Conservation (phyloP, 2,888 invertebrate species). For the Leistus spinibarbis region DNA sequence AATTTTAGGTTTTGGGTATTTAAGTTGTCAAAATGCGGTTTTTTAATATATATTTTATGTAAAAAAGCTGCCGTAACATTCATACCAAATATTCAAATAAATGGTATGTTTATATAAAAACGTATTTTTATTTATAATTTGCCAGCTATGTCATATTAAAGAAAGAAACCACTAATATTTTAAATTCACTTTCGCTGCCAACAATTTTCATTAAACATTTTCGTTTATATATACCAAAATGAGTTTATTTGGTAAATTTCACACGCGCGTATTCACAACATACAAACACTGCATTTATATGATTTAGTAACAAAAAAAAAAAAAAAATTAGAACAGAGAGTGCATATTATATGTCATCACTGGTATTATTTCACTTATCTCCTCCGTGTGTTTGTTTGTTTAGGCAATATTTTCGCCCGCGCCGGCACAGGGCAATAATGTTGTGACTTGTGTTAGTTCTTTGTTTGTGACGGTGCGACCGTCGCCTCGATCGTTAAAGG, state of each 20-base stretch:
- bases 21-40: conserved; percentile 19
- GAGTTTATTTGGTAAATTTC: conserved; percentile 17
- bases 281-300: background rate
- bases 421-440: conserved; percentile 22
- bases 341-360: conserved; percentile 1
- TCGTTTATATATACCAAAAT: conserved; percentile 10
- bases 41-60: conserved; percentile 13
- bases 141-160: conserved; percentile 34
- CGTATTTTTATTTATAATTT: conserved; percentile 11
- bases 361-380: background rate
- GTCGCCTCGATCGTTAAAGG: conserved; percentile 42
- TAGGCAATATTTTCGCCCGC: conserved; percentile 13
- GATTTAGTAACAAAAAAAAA: background rate
- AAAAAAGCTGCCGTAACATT: conserved; percentile 23
- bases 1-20: conserved; percentile 9
- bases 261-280: background rate
- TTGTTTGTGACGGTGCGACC: conserved; percentile 45
- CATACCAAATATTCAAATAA: conserved; percentile 17
- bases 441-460: conserved; percentile 42
- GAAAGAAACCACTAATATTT: background rate
- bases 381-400: background rate
- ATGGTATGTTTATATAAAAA: conserved; percentile 18
- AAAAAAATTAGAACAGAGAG: background rate
- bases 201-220: conserved; percentile 15
- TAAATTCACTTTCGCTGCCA: conserved; percentile 18